Percentiles rank a stretch among this genome's conserved stretches.
Evolutionary conservation across 2,113 vertebrate genomes (phyloP).

Genomic region (Neomonachus schauinslandi): DNA sequence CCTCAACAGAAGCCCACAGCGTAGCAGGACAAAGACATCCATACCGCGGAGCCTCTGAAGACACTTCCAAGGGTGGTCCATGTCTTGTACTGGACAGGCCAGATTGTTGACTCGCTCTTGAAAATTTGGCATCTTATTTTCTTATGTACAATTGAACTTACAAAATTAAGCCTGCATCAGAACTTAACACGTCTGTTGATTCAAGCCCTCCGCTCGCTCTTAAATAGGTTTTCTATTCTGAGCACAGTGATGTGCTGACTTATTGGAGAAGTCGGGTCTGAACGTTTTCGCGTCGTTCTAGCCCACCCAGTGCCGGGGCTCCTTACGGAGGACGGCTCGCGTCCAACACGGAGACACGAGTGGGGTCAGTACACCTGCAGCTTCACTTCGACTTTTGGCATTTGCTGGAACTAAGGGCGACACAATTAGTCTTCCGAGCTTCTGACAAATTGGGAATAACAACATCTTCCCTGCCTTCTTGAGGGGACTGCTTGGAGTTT

Average conservation of each 20-base stretch:
- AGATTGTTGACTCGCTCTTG: background rate
- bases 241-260: background rate
- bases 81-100: background rate
- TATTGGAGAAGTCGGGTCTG: background rate
- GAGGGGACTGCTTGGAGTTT: background rate
- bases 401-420: background rate
- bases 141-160: background rate
- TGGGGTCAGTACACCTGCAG: rapidly evolving
- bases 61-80: rapidly evolving
- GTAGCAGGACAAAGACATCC: background rate
- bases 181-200: background rate
- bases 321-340: background rate
- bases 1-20: background rate
- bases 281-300: rapidly evolving
- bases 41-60: background rate
- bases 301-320: no score
- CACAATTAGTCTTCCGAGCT: background rate
- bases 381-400: background rate
- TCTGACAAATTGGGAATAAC: background rate
- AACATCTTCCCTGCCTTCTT: background rate
- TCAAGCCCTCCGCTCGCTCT: background rate
- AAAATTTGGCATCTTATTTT: background rate
- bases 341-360: rapidly evolving
- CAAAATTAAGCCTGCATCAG: background rate
- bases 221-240: background rate